Evolutionary conservation across 2,113 vertebrate species (phyloP).

Genomic region (Nansenia antarctica): DNA sequence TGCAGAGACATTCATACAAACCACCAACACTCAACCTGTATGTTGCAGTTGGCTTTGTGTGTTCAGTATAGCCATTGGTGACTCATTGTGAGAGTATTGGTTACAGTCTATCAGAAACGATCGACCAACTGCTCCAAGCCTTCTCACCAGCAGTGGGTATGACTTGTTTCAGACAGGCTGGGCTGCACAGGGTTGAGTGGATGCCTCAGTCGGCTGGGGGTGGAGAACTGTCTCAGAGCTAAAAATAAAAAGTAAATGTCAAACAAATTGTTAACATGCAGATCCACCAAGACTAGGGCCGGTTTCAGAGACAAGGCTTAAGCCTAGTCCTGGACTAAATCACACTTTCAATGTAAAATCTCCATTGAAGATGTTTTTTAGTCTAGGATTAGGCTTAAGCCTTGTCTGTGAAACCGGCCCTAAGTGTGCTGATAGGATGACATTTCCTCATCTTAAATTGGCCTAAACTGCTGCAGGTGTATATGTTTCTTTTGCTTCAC

Average conservation of each 20-base stretch:
- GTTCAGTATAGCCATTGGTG: too few relatives aligned
- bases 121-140: neutral
- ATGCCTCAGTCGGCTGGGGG: slow-evolving; percentile 1
- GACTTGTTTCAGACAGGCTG: neutral
- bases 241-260: slow-evolving; percentile 24
- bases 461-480: neutral
- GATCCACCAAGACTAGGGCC: slow-evolving; percentile 14
- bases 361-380: too few relatives aligned
- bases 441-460: slow-evolving; percentile 12
- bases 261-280: slow-evolving; percentile 30
- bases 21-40: too few relatives aligned
- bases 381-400: too few relatives aligned
- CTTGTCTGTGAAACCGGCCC: too few relatives aligned
- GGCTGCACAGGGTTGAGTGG: neutral
- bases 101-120: neutral
- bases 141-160: neutral
- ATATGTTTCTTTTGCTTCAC: neutral
- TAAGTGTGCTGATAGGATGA: slow-evolving; percentile 16
- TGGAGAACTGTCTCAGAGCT: slow-evolving; percentile 10
- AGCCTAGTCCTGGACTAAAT: too few relatives aligned
- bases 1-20: too few relatives aligned
- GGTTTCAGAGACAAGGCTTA: too few relatives aligned
- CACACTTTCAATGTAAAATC: too few relatives aligned
- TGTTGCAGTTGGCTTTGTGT: too few relatives aligned
- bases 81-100: neutral